Percentiles rank a stretch among this genome's conserved stretches.
Conservation (phyloP, 2,888 invertebrate genomes). For the Chaitophorus viminalis region DNA sequence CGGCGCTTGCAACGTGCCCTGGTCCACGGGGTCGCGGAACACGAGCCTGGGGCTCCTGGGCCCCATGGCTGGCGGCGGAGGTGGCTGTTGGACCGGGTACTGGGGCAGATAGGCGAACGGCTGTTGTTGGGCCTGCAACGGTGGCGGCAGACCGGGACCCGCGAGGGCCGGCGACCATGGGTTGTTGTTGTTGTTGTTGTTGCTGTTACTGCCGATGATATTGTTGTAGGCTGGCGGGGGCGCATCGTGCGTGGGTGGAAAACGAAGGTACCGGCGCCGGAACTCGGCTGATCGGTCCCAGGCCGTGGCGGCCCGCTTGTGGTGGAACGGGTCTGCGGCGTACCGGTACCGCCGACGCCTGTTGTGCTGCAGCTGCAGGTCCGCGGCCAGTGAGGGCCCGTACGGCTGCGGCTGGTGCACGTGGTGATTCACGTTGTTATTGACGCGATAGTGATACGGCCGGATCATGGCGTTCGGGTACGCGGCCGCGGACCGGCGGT, state of each 20-base stretch:
- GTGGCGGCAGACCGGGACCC: slow-evolving; percentile 60
- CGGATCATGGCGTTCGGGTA: slow-evolving; percentile 40
- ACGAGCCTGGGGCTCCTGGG: slow-evolving; percentile 66
- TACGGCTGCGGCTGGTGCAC: not conserved
- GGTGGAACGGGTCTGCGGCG: slow-evolving; percentile 52
- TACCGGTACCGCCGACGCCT: slow-evolving; percentile 52
- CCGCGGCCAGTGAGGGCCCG: not conserved
- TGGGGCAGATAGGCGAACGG: slow-evolving; percentile 53
- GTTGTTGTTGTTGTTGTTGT: not conserved
- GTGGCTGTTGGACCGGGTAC: slow-evolving; percentile 52
- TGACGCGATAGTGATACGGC: not conserved
- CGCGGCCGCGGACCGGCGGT: slow-evolving; percentile 34
- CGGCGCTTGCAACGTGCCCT: slow-evolving; percentile 65
- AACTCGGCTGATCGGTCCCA: slow-evolving; percentile 58
- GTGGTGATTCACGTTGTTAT: not conserved
- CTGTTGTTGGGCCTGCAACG: slow-evolving; percentile 47
- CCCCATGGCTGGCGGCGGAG: slow-evolving; percentile 64
- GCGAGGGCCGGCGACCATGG: slow-evolving; percentile 48
- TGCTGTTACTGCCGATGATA: not conserved
- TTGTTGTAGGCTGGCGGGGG: slow-evolving; percentile 54
- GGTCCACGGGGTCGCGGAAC: slow-evolving; percentile 65
- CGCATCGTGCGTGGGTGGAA: slow-evolving; percentile 63
- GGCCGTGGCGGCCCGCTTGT: slow-evolving; percentile 27
- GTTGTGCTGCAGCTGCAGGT: slow-evolving; percentile 30
- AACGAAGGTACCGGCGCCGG: slow-evolving; percentile 64